Evolutionary conservation across 1,140 invertebrate genomes (phyloP).

Genomic region (Neotoxoptera formosana): DNA sequence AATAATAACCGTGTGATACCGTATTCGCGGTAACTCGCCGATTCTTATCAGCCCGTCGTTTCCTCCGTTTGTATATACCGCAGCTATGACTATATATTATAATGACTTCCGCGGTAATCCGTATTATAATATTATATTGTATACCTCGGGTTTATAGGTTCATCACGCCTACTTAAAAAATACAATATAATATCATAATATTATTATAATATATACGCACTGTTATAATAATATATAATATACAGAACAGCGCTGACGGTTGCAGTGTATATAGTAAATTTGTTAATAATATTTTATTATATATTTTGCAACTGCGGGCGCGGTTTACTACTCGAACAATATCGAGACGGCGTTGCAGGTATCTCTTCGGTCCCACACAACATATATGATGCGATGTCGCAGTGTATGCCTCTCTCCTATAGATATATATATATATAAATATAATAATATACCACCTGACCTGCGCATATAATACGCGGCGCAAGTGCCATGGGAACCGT

Average conservation of each 20-base stretch:
- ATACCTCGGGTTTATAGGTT: not conserved
- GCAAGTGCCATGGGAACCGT: slow-evolving; percentile 40
- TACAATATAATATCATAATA: no score
- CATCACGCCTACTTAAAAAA: not conserved
- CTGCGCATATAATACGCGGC: not conserved
- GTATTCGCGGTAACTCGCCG: no score
- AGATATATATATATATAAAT: no score
- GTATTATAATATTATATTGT: not conserved
- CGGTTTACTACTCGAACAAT: not conserved
- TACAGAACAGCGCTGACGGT: not conserved
- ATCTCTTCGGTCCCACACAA: not conserved
- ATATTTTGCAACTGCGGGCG: not conserved
- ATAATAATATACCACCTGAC: not conserved
- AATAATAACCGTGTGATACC: not conserved
- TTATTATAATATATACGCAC: no score
- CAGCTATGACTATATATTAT: no score
- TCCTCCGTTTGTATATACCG: not conserved
- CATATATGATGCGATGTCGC: not conserved
- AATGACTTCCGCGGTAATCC: not conserved
- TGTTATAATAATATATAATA: not conserved
- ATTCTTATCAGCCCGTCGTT: not conserved
- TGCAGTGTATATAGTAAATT: not conserved
- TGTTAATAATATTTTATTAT: not conserved
- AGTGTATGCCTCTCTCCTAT: no score
- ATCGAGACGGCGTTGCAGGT: not conserved